phyloP scores from a whole-genome alignment of 1,140 invertebrate species.

The Drosophila serrata region DNA sequence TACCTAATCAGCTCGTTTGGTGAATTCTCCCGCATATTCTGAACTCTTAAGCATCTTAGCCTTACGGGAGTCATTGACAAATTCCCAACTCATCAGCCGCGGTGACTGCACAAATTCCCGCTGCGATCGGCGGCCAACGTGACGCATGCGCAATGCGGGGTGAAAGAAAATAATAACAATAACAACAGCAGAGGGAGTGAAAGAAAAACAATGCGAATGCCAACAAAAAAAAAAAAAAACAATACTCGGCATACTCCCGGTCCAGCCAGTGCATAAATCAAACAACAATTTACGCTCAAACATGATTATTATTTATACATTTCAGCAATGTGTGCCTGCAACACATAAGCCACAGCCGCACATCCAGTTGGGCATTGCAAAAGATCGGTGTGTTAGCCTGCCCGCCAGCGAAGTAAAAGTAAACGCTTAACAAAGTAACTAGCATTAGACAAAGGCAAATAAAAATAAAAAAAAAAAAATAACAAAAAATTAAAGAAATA shows the following conservation, averaged over 20 bases:
- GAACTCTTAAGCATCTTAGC: constrained; percentile 22
- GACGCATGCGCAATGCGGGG: constrained; percentile 39
- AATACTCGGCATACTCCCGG: constrained; percentile 60
- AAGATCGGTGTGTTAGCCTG: constrained; percentile 49
- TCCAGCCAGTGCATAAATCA: constrained; percentile 61
- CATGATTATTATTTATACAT: constrained; percentile 71
- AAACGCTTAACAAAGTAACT: constrained; percentile 60
- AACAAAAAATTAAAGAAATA: constrained; percentile 41
- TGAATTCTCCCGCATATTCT: constrained; percentile 3
- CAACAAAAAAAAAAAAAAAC: constrained; percentile 12
- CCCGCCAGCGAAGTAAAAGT: constrained; percentile 62
- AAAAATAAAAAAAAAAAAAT: too few relatives aligned
- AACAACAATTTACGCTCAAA: constrained; percentile 69
- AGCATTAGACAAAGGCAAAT: constrained; percentile 58
- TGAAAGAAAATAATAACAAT: constrained; percentile 28
- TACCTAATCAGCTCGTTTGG: constrained; percentile 6
- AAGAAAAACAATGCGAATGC: constrained; percentile 20
- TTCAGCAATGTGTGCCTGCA: constrained; percentile 79
- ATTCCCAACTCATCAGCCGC: constrained; percentile 15
- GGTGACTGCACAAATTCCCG: constrained; percentile 21
- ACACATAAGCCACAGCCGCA: constrained; percentile 43
- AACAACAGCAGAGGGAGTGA: constrained; percentile 10
- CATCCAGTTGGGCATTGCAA: constrained; percentile 71
- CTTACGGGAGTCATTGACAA: constrained; percentile 23
- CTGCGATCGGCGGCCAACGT: constrained; percentile 24